Conservation (phyloP, 2,113 vertebrate genomes). For the Heterocephalus glaber region DNA sequence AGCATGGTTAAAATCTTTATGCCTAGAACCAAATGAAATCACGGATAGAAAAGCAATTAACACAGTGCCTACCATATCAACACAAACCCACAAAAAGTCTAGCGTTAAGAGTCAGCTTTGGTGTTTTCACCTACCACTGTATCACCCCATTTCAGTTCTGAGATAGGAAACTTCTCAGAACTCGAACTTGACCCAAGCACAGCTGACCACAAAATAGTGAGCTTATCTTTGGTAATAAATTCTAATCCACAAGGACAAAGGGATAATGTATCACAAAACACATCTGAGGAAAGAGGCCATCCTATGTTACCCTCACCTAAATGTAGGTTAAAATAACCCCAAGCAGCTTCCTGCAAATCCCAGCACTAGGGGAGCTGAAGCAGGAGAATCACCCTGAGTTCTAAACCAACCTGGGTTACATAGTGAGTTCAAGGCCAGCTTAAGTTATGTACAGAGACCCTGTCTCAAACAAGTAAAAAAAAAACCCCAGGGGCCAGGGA, state of each 20-base stretch:
- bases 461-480: not conserved
- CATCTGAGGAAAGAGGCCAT: not conserved
- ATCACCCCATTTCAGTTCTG: not conserved
- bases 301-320: not conserved
- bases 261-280: slow-evolving; percentile 21
- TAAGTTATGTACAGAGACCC: not conserved
- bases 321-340: not conserved
- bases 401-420: not conserved
- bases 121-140: not conserved
- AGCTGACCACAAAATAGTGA: slow-evolving; percentile 10
- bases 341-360: not conserved
- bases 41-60: not conserved
- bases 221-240: slow-evolving; percentile 25
- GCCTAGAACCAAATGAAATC: not conserved
- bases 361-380: not conserved
- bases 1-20: not conserved
- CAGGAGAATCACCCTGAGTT: not conserved
- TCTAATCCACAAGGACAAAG: slow-evolving; percentile 45
- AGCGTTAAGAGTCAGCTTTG: not conserved
- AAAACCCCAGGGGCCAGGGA: no score
- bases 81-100: not conserved
- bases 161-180: slow-evolving; percentile 8
- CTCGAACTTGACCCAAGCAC: not conserved
- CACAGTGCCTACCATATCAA: not conserved
- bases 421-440: not conserved